Base-by-base conservation (phyloP, 2,888 invertebrate species). In the Cosmia trapezina region DNA sequence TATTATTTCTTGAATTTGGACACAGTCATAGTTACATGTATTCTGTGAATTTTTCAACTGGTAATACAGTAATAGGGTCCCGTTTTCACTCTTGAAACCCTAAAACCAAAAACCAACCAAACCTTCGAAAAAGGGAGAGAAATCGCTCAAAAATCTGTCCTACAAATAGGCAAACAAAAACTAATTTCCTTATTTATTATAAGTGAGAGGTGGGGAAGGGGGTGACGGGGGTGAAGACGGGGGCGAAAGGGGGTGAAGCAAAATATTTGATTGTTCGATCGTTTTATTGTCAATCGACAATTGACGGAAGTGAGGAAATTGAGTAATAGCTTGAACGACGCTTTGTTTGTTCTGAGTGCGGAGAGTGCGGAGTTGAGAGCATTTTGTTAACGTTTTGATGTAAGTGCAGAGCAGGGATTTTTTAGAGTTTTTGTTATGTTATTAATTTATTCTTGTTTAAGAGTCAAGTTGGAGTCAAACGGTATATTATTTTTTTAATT, bases 301-400 rank as follows among this genome's bases (percentile, higher is more conserved):
- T 89, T 89, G 79, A 66, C 87, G 86, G 90, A 89, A 89, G 89
- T 86, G 88, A 90, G 93, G 94, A 93, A 93, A 94, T 94, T 93
- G 93, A 92, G 93, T 93, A 93, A 94, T 93, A 89, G 91, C 85
- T 71, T 76, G 83, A 84, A 84, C 85, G 78, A 87, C 79, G 87
- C 81, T 85, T 87, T 91, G 91, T 91, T 89, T 89, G 83, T 74
- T 51, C 33, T 6, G 19, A 9, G 14, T 53, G 19, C 71, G 19
- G 3, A 73, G 0, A 60, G 53, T 85, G 11, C 1, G 85, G 78
- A 85, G 76, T 78, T 81, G 17, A 12, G 67, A 75, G 51, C 53
- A 9, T 54, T 65, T 60, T 19, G n/a, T 11, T 7, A 6, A 8
- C 2, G 11, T 22, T 14, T 53, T 53, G 22, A 2, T 53, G 12